Evolutionary conservation across 2,113 vertebrate species (phyloP).

Genomic region (Camelus dromedarius): DNA sequence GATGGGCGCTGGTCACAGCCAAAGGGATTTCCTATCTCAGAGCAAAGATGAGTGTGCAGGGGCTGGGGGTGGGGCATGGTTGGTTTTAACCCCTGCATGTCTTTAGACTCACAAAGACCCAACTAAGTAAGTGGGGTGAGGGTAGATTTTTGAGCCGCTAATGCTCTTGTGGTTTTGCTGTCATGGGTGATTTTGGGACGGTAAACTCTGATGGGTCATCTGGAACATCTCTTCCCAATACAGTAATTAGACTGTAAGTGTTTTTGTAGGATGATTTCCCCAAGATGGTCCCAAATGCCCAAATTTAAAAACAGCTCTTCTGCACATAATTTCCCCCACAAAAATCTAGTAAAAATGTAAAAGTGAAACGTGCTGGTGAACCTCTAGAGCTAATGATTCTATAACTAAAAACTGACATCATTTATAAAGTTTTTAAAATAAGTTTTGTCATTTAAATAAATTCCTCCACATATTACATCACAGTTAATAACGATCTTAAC

Average conservation of each 20-base stretch:
- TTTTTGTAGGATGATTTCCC: neutral
- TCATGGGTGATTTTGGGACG: neutral
- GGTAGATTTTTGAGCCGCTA: neutral
- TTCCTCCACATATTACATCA: constrained; percentile 54
- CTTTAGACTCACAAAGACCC: neutral
- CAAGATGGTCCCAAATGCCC: neutral
- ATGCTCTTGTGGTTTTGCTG: neutral
- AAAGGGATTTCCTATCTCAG: too few species aligned
- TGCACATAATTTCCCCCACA: neutral
- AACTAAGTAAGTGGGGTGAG: neutral
- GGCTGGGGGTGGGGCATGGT: rapidly evolving
- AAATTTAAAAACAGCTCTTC: neutral
- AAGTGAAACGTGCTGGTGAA: constrained; percentile 21
- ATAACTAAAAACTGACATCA: constrained; percentile 47
- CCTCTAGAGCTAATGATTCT: constrained; percentile 41
- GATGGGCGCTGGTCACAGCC: neutral
- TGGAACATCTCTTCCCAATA: neutral
- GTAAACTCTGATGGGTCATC: neutral
- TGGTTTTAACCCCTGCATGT: neutral
- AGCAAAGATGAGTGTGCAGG: neutral
- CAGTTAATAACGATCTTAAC: constrained; percentile 67
- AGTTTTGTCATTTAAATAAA: constrained; percentile 53
- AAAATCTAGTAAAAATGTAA: neutral
- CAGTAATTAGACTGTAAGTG: neutral
- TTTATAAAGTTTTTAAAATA: constrained; percentile 63